Evolutionary conservation across 2,113 vertebrate genomes (phyloP), one percentile per base, ranked within the genome.

Genomic region (Thamnophis sirtalis): DNA sequence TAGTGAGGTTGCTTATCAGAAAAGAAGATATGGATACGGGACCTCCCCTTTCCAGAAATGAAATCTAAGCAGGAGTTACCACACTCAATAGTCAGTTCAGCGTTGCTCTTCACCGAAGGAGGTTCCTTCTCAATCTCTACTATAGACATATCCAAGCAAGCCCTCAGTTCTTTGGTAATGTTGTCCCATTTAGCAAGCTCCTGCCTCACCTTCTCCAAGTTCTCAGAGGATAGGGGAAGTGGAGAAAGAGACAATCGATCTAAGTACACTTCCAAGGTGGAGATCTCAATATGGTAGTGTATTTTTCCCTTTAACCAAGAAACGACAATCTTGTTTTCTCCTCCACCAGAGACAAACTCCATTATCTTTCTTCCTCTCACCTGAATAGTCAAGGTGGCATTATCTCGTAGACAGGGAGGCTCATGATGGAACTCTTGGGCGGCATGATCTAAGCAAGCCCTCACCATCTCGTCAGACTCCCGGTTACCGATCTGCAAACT

Each of bases 151-250:
- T 92, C 88, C 49, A 92, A 19, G 91, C 91, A 92, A 48, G 49
- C n/a, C 0, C 80, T 5, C 13, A 92, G 80, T 53, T 89, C 91
- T 17, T 51, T 92, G 8, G 91, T 92, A 50, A 24, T 84, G 0
- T 86, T 88, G 4, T 60, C 54, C 91, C 91, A 92, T 24, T 22
- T 85, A 49, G n/a, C 19, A 5, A 92, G 91, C 55, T 89, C 88
- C 49, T 92, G 91, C 22, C 17, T 89, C 55, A 92, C 91, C n/a
- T 92, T 92, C 80, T 89, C 73, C 80, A 92, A 89, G 53, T 22
- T 92, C 80, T 60, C 91, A 86, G 55, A 5, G 54, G 88, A 86
- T 49, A 92, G n/a, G 1, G 80, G 48, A 86, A 48, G 19, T 86
- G 91, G 88, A 33, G 26, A 86, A 17, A 86, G 22, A 1, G 88